A percentile compares a stretch with the other conserved stretches of the same genome.
phyloP scores from a whole-genome alignment of 2,113 vertebrate genomes.

The Amphiprion ocellaris region DNA sequence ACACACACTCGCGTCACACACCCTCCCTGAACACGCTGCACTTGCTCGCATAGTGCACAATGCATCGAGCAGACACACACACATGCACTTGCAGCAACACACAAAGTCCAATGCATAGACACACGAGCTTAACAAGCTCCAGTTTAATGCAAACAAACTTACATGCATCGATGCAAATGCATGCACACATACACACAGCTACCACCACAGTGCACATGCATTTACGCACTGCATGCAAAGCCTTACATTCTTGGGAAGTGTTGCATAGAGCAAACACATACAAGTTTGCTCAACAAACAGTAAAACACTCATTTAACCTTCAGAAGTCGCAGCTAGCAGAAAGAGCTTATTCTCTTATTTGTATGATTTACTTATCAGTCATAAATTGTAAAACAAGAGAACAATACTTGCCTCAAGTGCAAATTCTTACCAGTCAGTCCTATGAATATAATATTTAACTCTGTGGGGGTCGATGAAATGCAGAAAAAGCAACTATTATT shows the following conservation, averaged over 20 bases:
- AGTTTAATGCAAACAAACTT: background rate
- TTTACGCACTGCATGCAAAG: slow-evolving; percentile 16
- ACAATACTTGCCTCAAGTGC: too few species aligned
- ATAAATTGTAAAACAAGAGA: background rate
- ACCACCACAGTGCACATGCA: background rate
- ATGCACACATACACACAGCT: background rate
- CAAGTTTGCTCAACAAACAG: background rate
- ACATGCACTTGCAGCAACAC: background rate
- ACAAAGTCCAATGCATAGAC: slow-evolving; percentile 4
- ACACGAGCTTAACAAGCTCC: background rate
- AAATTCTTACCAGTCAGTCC: too few species aligned
- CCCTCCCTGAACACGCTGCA: background rate
- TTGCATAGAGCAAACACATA: background rate
- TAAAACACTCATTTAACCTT: slow-evolving; percentile 13
- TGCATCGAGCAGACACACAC: slow-evolving; percentile 6
- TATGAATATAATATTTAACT: too few species aligned
- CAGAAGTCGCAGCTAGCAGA: background rate
- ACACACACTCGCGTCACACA: slow-evolving; percentile 1
- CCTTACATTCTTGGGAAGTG: slow-evolving; percentile 8
- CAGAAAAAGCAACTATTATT: too few species aligned
- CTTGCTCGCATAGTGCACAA: slow-evolving; percentile 13
- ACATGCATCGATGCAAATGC: too few species aligned
- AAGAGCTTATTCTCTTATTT: background rate
- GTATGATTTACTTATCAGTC: too few species aligned
- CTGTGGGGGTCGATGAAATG: too few species aligned